Percentiles rank a stretch among this genome's conserved stretches.
Evolutionary conservation across 1,140 invertebrate genomes (phyloP).

Genomic region (Hylaeus anthracinus): DNA sequence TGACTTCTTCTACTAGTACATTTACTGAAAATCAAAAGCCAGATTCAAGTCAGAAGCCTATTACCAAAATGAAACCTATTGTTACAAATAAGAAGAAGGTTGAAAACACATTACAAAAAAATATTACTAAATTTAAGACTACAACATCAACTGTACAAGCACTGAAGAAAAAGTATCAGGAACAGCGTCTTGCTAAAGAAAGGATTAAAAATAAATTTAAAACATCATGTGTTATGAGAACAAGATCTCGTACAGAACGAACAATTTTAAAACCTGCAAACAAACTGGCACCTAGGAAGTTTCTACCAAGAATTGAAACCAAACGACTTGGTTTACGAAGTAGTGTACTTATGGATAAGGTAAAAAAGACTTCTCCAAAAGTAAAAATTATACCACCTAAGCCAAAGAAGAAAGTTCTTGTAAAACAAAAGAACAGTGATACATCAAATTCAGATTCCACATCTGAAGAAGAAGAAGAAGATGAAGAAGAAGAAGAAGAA

Average conservation of each 20-base stretch:
- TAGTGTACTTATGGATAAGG: slow-evolving; percentile 62
- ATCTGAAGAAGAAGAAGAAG: slow-evolving; percentile 76
- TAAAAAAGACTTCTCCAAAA: slow-evolving; percentile 52
- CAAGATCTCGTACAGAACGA: slow-evolving; percentile 72
- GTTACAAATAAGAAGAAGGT: slow-evolving; percentile 64
- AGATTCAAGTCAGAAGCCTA: slow-evolving; percentile 52
- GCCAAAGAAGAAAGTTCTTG: slow-evolving; percentile 57
- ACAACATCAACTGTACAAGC: slow-evolving; percentile 82
- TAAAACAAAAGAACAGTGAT: slow-evolving; percentile 64
- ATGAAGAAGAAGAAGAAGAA: slow-evolving; percentile 74
- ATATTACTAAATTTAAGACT: slow-evolving; percentile 71
- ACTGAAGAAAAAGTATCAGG: slow-evolving; percentile 85
- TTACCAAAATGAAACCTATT: slow-evolving; percentile 64
- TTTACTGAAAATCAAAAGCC: slow-evolving; percentile 54
- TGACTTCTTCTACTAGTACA: slow-evolving; percentile 52
- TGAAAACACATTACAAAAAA: slow-evolving; percentile 56
- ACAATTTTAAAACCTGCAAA: slow-evolving; percentile 61
- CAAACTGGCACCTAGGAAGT: slow-evolving; percentile 69
- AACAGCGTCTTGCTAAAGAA: slow-evolving; percentile 83
- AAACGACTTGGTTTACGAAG: slow-evolving; percentile 75
- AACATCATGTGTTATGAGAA: slow-evolving; percentile 74
- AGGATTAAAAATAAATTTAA: slow-evolving; percentile 76
- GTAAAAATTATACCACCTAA: slow-evolving; percentile 53
- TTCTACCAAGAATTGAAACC: slow-evolving; percentile 66
- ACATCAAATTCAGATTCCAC: slow-evolving; percentile 72